Base-by-base conservation (phyloP, 2,888 invertebrate genomes). In the Calephelis perditalis region DNA sequence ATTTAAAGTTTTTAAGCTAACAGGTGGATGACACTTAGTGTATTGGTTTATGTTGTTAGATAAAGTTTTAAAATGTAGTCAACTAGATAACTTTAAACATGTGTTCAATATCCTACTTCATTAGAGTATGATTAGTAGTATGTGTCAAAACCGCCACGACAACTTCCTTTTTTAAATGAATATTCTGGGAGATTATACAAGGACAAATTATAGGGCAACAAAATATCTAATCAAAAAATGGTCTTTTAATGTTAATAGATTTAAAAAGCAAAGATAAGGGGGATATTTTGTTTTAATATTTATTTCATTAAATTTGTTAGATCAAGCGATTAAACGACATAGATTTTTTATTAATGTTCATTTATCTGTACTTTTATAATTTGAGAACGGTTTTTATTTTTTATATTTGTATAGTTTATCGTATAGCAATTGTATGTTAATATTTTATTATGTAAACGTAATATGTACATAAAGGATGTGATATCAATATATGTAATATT, bases 401-500 rank as follows among this genome's bases (percentile, higher is more conserved):
- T 68, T 66, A 67, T 64, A 63, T 70, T 66, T 66, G 63, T 63
- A 65, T 67, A 65, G 62, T 59, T 59, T 59, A 65, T 35, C 35
- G 26, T 52, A 52, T 52, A 26, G 49, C 15, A 62, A 64, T 66
- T 67, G 65, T 74, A 72, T 76, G 76, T 69, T 73, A 77, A 73
- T 76, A 76, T 81, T 78, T 78, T 76, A 76, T 72, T 77, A 80
- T 73, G 70, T 69, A 79, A 40, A 76, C 75, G 79, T 83, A 78
- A 81, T 82, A 81, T 88, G 88, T 88, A 88, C 74, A 87, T 87
- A 86, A 76, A 78, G 74, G 80, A 83, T 81, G 84, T 84, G 82
- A 86, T 86, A 84, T 76, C 70, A 82, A 79, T 83, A 80, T 84
- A 15, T 15, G 15, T 15, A 83, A 73, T 77, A 77, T 72, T 73